Evolutionary conservation across 2,113 vertebrate species (phyloP).

Genomic region (Heterotis niloticus): DNA sequence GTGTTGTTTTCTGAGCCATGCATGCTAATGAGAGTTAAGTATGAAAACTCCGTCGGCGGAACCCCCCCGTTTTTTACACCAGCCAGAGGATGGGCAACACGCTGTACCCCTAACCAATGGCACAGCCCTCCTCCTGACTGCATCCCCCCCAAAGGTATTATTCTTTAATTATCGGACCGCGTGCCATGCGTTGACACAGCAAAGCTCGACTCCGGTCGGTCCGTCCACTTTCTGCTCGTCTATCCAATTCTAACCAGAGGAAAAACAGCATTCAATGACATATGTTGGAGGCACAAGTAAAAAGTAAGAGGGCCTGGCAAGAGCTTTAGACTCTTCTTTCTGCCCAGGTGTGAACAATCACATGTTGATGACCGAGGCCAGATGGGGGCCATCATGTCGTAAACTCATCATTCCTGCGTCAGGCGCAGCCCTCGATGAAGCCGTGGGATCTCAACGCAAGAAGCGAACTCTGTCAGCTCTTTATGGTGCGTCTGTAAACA

Average conservation of each 20-base stretch:
- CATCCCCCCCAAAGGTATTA: constrained; percentile 5
- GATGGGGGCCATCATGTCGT: no score
- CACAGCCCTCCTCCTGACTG: no score
- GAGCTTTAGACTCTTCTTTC: not conserved
- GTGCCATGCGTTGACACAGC: constrained; percentile 11
- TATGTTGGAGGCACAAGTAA: not conserved
- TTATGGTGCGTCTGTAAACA: no score
- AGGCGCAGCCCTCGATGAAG: not conserved
- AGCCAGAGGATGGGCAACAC: no score
- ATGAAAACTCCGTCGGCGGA: constrained; percentile 14
- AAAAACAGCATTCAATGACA: not conserved
- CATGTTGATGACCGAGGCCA: not conserved
- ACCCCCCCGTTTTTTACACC: not conserved
- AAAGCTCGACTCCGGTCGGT: no score
- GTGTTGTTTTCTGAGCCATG: constrained; percentile 32
- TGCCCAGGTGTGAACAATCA: not conserved
- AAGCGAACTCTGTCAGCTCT: no score
- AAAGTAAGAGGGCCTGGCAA: not conserved
- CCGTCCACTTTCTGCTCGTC: not conserved
- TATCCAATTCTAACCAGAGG: not conserved
- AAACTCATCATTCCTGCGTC: not conserved
- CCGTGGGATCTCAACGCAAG: no score
- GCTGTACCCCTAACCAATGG: not conserved
- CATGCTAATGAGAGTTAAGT: constrained; percentile 29
- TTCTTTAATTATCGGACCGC: constrained; percentile 20